Base-by-base conservation (phyloP, 2,797 vertebrate species). In the Phyllotis vaccarum region DNA sequence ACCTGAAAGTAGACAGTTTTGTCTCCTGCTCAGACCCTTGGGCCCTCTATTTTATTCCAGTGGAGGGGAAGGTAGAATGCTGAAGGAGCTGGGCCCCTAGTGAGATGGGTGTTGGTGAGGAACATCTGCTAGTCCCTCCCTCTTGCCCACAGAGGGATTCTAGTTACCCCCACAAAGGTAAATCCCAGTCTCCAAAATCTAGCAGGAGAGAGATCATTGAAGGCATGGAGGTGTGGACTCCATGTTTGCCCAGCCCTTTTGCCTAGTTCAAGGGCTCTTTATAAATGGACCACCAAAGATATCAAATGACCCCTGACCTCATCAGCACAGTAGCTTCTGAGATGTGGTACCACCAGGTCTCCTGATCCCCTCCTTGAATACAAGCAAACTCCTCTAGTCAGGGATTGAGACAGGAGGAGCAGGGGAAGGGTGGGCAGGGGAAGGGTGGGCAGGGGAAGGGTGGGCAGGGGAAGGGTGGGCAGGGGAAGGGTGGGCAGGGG, bases 151-250 rank as follows among this genome's bases (percentile, higher is more conserved):
- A 13, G 52, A 78, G 70, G 29, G 24, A 46, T 60, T 43, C 66
- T 58, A 37, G 46, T 12, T 3, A 31, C 43, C 80, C 43, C 34
- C 34, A 91, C 74, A 92, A 96, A 80, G 86, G 24, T 72, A 95
- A 89, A 60, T 70, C n/a, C n/a, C 19, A 72, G 70, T 76, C 80
- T n/a, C n/a, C 16, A 60, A 62, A 27, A 31, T 27, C 19, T 43
- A 78, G 29, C 27, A 9, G 3, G 81, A 82, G 37, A 14, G 22
- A 40, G 6, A 58, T 24, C 52, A n/a, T 43, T 31, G 11, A 11
- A 7, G 60, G 4, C 13, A 37, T 9, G 29, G 29, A 0, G 76
- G 5, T 34, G 62, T 8, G 3, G 22, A 2, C 46, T 27, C 81
- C 29, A 5, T 3, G 75, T 21, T 22, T 6, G 22, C 89, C 83